Evolutionary conservation across 2,888 invertebrate genomes (phyloP), one percentile per base, ranked within the genome.

Genomic region (Protodeltote pygarga): DNA sequence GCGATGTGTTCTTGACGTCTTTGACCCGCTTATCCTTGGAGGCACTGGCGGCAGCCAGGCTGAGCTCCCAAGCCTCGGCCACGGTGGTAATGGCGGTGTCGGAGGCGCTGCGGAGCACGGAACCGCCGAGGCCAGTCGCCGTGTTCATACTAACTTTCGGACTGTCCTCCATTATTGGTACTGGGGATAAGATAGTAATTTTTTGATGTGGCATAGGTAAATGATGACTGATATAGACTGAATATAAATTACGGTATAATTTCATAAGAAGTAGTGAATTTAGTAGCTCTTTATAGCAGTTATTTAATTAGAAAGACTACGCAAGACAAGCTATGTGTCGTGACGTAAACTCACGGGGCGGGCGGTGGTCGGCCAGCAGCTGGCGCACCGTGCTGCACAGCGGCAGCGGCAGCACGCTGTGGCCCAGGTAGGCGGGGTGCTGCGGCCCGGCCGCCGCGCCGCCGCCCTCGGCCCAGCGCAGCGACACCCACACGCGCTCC

Each of bases 21-120:
- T 97, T 97, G 54, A 95, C 94, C 28, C 97, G 93, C 83, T 97
- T 97, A 84, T 97, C 97, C 87, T 97, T 97, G 37, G 97, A 97
- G 10, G 96, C 96, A 53, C 96, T 95, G 35, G 96, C 97, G 33
- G 97, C 97, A 5, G 97, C 96, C 44, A 97, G 95, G 67, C 96
- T 96, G n/a, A 96, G 92, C 68, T 93, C 92, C 71, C 98, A 95
- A 42, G 96, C 96, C 15, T 98, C 96, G 0, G 96, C 93, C 33
- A 97, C 95, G 40, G 95, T 95, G 77, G 97, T 96, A 74, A 97
- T 96, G 83, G 97, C 93, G 3, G 93, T 88, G 53, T 97, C 95
- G 38, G 96, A 96, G 0, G 97, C 95, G 33, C 96, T 89, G 58
- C 89, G 89, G 1, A 87, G 71, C 1, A 89, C 81, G 57, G 68